These are phyloP conservation scores for Torymus texanus DNA, from an alignment of 2,888 invertebrate genomes.

Conservation along the genomic window DNA sequence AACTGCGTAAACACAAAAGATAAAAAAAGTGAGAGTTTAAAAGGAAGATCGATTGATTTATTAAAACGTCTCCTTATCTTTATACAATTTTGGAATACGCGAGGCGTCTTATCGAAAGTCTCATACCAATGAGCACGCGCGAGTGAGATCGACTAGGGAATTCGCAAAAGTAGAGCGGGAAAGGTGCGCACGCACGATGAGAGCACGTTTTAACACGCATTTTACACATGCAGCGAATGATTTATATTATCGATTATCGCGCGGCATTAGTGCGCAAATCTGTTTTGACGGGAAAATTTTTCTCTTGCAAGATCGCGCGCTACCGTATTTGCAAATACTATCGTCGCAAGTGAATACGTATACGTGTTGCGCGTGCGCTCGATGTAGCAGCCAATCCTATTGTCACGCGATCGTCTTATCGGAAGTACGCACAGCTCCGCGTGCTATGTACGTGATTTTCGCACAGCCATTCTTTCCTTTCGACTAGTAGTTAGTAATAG, in stretches of 20 bases:
- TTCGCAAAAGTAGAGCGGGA: no score
- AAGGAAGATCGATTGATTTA: no score
- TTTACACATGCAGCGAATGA: slow-evolving; percentile 2
- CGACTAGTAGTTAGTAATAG: background rate
- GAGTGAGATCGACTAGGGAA: no score
- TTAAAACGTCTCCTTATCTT: no score
- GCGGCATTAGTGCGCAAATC: background rate
- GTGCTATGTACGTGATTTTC: slow-evolving; percentile 8
- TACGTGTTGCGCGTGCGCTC: background rate
- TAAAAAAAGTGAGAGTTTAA: no score
- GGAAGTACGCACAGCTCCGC: slow-evolving; percentile 12
- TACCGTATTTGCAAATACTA: no score
- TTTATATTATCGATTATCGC: slow-evolving; percentile 20
- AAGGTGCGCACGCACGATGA: background rate
- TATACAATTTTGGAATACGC: no score
- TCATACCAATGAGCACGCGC: no score
- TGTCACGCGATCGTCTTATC: slow-evolving; percentile 31
- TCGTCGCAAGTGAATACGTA: no score
- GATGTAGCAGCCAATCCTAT: slow-evolving; percentile 14
- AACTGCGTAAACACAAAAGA: no score
- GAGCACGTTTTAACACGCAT: slow-evolving; percentile 5
- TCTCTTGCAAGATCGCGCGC: background rate
- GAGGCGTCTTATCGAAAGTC: no score
- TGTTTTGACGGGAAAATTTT: slow-evolving; percentile 32
- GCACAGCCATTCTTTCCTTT: background rate